These are phyloP conservation scores for Chaenogobius annularis DNA, from an alignment of 2,113 vertebrate genomes.

Conservation along the genomic window DNA sequence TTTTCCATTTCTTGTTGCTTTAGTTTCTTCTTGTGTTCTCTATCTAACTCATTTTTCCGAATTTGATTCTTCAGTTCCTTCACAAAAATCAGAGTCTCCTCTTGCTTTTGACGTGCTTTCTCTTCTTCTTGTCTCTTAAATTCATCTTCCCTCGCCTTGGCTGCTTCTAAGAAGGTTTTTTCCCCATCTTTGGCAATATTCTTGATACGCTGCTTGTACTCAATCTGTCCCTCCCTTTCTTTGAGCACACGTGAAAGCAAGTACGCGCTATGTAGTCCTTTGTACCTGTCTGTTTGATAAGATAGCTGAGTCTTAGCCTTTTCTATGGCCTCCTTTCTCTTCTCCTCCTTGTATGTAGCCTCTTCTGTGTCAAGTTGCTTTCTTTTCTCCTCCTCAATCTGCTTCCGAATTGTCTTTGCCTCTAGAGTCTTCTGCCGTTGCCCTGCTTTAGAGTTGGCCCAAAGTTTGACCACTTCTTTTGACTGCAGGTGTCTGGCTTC, in stretches of 20 bases:
- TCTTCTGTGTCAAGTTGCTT: conserved; percentile 85
- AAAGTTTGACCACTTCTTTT: conserved; percentile 81
- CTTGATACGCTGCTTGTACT: conserved; percentile 78
- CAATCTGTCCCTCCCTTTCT: conserved; percentile 90
- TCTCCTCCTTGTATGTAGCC: conserved; percentile 79
- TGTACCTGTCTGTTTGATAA: conserved; percentile 85
- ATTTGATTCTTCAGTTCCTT: conserved; percentile 85
- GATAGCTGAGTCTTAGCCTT: conserved; percentile 79
- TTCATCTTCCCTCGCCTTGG: conserved; percentile 68
- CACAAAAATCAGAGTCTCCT: conserved; percentile 66
- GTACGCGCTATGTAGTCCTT: conserved; percentile 86
- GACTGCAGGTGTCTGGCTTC: conserved; percentile 81
- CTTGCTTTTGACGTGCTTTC: conserved; percentile 67
- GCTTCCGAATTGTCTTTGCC: conserved; percentile 82
- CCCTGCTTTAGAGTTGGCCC: conserved; percentile 81
- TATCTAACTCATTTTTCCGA: conserved; percentile 72
- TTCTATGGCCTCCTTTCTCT: conserved; percentile 84
- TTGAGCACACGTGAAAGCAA: conserved; percentile 87
- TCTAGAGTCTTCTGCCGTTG: conserved; percentile 82
- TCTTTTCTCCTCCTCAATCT: conserved; percentile 85
- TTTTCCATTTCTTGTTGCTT: conserved; percentile 77
- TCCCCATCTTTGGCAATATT: conserved; percentile 68
- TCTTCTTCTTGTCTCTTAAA: conserved; percentile 75
- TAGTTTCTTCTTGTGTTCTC: conserved; percentile 71
- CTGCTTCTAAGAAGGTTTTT: conserved; percentile 61